These are phyloP conservation scores for Corynorhinus townsendii DNA, from an alignment of 2,113 vertebrate genomes.

Conservation along the genomic window DNA sequence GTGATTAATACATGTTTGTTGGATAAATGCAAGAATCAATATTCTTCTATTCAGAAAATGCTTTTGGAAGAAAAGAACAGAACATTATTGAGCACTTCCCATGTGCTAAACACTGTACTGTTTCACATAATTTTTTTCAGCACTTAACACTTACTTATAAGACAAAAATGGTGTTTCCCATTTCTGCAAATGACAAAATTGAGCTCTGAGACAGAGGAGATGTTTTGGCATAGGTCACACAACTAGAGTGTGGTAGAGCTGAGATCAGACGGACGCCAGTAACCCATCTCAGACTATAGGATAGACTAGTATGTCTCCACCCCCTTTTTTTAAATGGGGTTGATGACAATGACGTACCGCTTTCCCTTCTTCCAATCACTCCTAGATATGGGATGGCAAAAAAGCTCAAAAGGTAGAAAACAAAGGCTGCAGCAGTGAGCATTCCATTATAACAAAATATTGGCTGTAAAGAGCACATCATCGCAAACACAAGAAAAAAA, in stretches of 20 bases:
- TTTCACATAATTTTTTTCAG: neutral
- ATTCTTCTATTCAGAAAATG: neutral
- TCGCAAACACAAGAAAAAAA: neutral
- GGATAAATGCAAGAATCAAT: neutral
- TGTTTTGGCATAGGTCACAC: neutral
- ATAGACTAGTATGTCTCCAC: neutral
- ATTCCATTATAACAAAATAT: neutral
- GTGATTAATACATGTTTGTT: neutral
- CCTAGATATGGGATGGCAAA: neutral
- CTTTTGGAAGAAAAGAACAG: neutral
- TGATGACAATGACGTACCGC: neutral
- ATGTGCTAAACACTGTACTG: neutral
- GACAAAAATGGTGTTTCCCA: neutral
- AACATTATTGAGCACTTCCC: neutral
- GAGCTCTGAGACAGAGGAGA: neutral
- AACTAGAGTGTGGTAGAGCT: neutral
- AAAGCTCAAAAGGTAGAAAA: neutral
- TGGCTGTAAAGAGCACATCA: neutral
- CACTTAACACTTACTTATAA: neutral
- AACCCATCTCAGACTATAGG: neutral
- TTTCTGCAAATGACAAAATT: slow-evolving; percentile 26
- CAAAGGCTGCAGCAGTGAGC: neutral
- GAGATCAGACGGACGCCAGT: neutral
- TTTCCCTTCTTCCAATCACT: neutral
- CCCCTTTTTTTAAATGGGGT: neutral